Percentiles rank a stretch among this genome's conserved stretches.
These are phyloP conservation scores for Tokudaia tokunoshimensis DNA, from an alignment of 2,797 vertebrate genomes.

Conservation along the genomic window DNA sequence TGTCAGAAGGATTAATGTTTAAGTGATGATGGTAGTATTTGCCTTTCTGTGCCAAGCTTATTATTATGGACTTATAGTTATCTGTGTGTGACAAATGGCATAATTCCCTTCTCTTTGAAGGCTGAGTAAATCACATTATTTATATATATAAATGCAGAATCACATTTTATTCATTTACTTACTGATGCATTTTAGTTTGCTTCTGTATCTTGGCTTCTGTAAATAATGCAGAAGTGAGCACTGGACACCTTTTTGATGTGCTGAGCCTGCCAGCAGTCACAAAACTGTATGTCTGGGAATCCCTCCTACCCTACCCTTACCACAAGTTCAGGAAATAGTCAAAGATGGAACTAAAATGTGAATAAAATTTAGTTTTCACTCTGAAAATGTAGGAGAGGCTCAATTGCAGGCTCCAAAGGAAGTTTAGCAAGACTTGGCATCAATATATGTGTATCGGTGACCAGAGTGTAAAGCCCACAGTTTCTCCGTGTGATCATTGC, in stretches of 20 bases:
- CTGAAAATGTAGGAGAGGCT: background rate
- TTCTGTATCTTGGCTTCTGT: background rate
- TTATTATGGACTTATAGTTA: background rate
- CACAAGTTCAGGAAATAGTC: too few relatives aligned
- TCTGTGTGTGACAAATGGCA: background rate
- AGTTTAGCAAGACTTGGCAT: background rate
- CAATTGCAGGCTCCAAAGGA: too few relatives aligned
- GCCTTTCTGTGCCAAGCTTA: background rate
- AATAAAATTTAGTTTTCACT: background rate
- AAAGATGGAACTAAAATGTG: background rate
- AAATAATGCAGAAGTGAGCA: background rate
- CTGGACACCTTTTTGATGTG: background rate
- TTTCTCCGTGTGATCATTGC: background rate
- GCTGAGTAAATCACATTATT: background rate
- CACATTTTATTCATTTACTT: background rate
- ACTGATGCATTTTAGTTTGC: background rate
- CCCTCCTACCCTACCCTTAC: too few relatives aligned
- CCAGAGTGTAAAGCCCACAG: background rate
- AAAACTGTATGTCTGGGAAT: background rate
- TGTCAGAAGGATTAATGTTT: background rate
- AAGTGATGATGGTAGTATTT: background rate
- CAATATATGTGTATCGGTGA: background rate
- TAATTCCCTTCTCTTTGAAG: background rate
- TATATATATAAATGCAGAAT: background rate
- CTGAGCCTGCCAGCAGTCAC: background rate